phyloP scores from a whole-genome alignment of 2,888 invertebrate genomes.

The Callimorpha dominula region DNA sequence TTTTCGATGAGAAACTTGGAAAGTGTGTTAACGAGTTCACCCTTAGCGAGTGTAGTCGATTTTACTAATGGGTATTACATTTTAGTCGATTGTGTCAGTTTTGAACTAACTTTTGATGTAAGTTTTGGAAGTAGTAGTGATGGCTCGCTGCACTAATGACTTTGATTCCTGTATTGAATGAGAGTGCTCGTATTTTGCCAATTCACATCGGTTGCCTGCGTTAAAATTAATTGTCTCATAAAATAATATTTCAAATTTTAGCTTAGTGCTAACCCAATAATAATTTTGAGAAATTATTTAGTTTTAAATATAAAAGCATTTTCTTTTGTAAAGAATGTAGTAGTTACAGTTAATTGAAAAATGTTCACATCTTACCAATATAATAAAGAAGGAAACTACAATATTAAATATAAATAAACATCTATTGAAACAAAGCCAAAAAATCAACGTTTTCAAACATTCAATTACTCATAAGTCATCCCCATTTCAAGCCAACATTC shows the following conservation, averaged over 20 bases:
- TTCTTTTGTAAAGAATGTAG: not conserved
- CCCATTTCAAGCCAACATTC: constrained; percentile 23
- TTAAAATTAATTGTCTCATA: not conserved
- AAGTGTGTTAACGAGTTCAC: constrained; percentile 83
- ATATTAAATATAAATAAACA: constrained; percentile 3
- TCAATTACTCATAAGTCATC: constrained; percentile 15
- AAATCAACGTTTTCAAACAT: not conserved
- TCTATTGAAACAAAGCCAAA: not conserved
- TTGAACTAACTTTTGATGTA: constrained; percentile 58
- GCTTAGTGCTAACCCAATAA: no score
- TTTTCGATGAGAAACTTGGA: constrained; percentile 78
- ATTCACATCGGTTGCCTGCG: not conserved
- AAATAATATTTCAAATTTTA: no score
- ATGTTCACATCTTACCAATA: not conserved
- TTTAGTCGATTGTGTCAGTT: constrained; percentile 69
- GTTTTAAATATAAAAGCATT: no score
- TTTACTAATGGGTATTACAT: constrained; percentile 77
- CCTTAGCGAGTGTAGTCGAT: constrained; percentile 69
- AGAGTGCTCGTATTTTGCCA: constrained; percentile 20
- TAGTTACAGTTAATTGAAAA: no score
- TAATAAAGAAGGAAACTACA: not conserved
- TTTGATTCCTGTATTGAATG: constrained; percentile 42
- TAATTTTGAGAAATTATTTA: no score
- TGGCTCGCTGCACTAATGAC: constrained; percentile 52
- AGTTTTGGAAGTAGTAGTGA: constrained; percentile 55